Conservation (phyloP, 2,113 vertebrate species). For the Mormyrus iriodes region DNA sequence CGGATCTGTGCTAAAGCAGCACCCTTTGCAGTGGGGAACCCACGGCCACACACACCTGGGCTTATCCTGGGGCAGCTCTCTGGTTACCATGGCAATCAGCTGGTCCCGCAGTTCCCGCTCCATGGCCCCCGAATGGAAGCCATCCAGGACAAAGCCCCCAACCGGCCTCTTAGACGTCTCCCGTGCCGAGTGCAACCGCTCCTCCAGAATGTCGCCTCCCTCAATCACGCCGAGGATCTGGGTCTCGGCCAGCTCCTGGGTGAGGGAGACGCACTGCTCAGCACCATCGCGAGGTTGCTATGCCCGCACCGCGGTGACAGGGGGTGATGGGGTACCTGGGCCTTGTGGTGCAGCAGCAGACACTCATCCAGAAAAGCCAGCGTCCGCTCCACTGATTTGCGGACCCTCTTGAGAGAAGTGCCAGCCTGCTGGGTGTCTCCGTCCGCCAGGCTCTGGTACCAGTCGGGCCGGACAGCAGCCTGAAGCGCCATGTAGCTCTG, state of each 20-base stretch:
- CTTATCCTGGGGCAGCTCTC: conserved; percentile 85
- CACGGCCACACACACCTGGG: conserved; percentile 66
- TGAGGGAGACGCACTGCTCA: not conserved
- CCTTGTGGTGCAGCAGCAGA: conserved; percentile 69
- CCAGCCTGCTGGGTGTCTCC: conserved; percentile 74
- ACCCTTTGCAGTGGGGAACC: not conserved
- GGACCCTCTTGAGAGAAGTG: conserved; percentile 70
- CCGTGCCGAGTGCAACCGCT: conserved; percentile 80
- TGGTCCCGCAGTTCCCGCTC: conserved; percentile 65
- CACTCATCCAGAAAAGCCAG: conserved; percentile 83
- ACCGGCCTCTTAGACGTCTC: conserved; percentile 91
- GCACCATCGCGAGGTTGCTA: not conserved
- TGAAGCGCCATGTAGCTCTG: conserved; percentile 86
- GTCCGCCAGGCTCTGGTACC: conserved; percentile 89
- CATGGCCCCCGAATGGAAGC: conserved; percentile 71
- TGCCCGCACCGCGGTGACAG: not conserved
- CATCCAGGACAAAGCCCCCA: conserved; percentile 88
- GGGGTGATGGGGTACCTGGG: conserved; percentile 58
- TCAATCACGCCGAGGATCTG: conserved; percentile 84
- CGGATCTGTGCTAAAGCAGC: not conserved
- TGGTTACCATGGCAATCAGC: conserved; percentile 72
- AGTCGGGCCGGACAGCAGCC: conserved; percentile 75
- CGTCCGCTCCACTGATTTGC: conserved; percentile 85
- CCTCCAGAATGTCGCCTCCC: conserved; percentile 83
- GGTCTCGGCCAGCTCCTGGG: conserved; percentile 71